These are phyloP conservation scores for Myiopsitta monachus DNA, from an alignment of 2,113 vertebrate genomes.

Conservation along the genomic window DNA sequence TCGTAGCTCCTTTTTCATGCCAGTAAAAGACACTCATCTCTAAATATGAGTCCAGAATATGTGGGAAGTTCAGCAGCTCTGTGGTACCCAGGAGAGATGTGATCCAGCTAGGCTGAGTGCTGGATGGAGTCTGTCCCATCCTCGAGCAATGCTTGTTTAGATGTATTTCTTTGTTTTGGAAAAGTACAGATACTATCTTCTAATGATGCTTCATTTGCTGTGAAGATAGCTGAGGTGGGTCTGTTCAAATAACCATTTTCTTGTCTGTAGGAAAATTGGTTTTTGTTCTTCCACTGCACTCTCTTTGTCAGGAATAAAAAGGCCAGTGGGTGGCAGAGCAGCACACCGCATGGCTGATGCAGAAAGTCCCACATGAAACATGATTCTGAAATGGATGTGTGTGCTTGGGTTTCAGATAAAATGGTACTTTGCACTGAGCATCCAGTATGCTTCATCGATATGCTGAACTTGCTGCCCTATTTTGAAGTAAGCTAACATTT, in stretches of 20 bases:
- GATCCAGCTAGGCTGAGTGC: background rate
- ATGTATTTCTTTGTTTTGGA: background rate
- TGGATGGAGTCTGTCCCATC: background rate
- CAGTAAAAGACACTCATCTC: background rate
- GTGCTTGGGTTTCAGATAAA: background rate
- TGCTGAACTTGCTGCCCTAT: background rate
- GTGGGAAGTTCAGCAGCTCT: background rate
- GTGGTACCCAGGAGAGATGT: background rate
- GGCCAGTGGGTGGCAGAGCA: conserved; percentile 36
- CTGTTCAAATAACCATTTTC: background rate
- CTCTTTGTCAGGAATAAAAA: background rate
- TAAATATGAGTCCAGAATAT: background rate
- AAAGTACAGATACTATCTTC: background rate
- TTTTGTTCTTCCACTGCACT: background rate
- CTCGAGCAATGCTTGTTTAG: background rate
- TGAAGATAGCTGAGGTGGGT: background rate
- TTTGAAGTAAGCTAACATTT: background rate
- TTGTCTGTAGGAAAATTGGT: rapidly evolving
- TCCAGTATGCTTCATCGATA: background rate
- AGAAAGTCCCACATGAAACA: background rate
- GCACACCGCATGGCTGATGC: background rate
- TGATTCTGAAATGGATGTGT: background rate
- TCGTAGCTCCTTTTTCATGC: background rate
- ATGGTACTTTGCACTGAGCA: background rate
- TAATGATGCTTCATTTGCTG: background rate